Evolutionary conservation across 2,113 vertebrate genomes (phyloP).

Genomic region (Centrocercus urophasianus): DNA sequence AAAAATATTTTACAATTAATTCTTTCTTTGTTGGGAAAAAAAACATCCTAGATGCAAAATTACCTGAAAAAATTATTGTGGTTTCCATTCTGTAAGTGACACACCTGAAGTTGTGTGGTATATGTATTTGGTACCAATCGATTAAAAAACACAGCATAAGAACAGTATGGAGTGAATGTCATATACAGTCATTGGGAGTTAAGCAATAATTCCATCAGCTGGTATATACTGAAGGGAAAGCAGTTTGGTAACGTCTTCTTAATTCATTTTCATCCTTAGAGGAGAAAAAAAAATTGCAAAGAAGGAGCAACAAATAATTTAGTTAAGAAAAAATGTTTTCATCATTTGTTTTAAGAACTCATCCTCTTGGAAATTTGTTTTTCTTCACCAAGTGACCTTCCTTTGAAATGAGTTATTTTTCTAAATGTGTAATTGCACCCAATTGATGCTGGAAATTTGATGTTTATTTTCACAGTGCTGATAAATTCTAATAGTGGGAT

Average conservation of each 20-base stretch:
- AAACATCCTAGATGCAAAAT: neutral
- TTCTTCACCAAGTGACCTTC: slow-evolving; percentile 71
- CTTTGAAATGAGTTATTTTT: slow-evolving; percentile 58
- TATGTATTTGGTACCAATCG: neutral
- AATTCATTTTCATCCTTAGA: neutral
- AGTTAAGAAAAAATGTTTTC: neutral
- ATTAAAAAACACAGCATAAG: slow-evolving; percentile 16
- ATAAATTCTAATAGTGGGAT: slow-evolving; percentile 50
- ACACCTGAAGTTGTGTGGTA: neutral
- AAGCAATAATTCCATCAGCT: neutral
- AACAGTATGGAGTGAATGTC: neutral
- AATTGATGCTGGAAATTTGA: slow-evolving; percentile 35
- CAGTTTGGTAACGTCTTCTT: neutral
- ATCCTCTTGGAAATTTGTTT: slow-evolving; percentile 13
- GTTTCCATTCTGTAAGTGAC: neutral
- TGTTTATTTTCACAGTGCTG: slow-evolving; percentile 36
- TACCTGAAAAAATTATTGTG: neutral
- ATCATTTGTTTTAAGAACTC: neutral
- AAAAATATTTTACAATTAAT: slow-evolving; percentile 16
- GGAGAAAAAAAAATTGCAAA: neutral
- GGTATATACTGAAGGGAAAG: neutral
- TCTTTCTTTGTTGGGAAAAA: neutral
- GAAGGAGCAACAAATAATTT: neutral
- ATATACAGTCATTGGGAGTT: neutral
- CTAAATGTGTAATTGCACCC: slow-evolving; percentile 37